A percentile compares a stretch with the other conserved stretches of the same genome.
phyloP scores from a whole-genome alignment of 2,888 invertebrate species.

The Sthenelais limicola region DNA sequence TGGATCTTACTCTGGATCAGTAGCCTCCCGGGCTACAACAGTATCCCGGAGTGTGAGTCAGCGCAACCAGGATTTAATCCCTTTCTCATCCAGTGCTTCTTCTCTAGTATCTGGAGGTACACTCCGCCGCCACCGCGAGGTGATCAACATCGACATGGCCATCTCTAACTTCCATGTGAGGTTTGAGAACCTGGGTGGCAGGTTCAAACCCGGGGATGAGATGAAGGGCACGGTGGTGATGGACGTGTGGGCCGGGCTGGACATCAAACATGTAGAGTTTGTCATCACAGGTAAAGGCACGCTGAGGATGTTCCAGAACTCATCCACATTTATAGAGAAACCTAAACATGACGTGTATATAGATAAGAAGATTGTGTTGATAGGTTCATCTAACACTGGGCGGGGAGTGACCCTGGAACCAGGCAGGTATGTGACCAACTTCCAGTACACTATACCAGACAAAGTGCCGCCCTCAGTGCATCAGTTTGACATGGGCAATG shows the following conservation, averaged over 20 bases:
- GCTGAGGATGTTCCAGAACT: constrained; percentile 52
- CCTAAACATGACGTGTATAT: constrained; percentile 59
- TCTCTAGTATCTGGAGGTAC: constrained; percentile 13
- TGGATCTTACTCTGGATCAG: no score
- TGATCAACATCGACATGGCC: constrained; percentile 40
- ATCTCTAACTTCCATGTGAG: constrained; percentile 63
- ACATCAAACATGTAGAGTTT: constrained; percentile 64
- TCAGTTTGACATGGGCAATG: constrained; percentile 51
- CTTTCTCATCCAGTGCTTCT: no score
- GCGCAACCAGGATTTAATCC: no score
- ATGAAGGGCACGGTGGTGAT: constrained; percentile 62
- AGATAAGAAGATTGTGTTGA: constrained; percentile 60
- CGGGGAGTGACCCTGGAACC: constrained; percentile 56
- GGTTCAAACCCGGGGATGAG: constrained; percentile 62
- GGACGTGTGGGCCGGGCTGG: constrained; percentile 57
- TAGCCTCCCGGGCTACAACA: no score
- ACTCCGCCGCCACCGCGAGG: neutral
- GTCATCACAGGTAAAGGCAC: constrained; percentile 60
- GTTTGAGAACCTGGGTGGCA: constrained; percentile 56
- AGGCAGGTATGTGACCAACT: constrained; percentile 64
- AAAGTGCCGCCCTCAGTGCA: constrained; percentile 58
- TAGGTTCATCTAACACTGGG: constrained; percentile 58
- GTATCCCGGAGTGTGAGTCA: no score
- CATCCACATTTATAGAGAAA: constrained; percentile 52
- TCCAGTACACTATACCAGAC: constrained; percentile 60